Evolutionary conservation across 1,140 invertebrate species (phyloP), one percentile per base, ranked within the genome.

Genomic region (Drosophila yakuba): DNA sequence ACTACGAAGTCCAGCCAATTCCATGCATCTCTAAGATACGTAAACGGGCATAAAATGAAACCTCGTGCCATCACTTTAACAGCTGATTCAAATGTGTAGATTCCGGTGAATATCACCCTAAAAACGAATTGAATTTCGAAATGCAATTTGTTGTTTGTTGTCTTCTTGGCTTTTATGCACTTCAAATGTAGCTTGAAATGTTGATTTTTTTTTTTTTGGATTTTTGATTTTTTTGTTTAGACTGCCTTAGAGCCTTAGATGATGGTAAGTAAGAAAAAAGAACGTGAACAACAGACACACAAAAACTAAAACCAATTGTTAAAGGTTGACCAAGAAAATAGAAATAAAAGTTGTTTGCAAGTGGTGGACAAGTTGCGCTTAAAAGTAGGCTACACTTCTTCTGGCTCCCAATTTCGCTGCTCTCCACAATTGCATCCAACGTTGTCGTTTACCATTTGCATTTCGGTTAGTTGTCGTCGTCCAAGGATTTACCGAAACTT

Each of bases 1-100:
- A 99, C 98, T 96, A 98, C 96, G 96, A 99, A 99, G 96, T 99
- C 98, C 95, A 99, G 96, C 98, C 98, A 99, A 96, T 99, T 99
- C 98, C 98, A 99, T 95, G 98, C 97, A 96, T 99, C 98, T 96
- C 98, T 97, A 96, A 99, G 97, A 96, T 99, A 99, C 95, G 98
- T 99, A 96, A 99, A 99, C 94, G 96, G 96, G 95, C 98, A 96
- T 94, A 99, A 95, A 95, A 99, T 98, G 95, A 99, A 99, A 95
- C 98, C 98, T 95, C 98, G 96, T 93, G 98, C 98, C 96, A 98
- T 97, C 94, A 99, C 96, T 96, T 99, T 99, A 94, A 99, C 96
- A 93, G 97, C 96, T 93, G 98, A 98, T 96, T 99, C 98, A 95
- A 99, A 97, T 93, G 98, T 98, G 96, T 99, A 99, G 95, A 99